A percentile compares a stretch with the other conserved stretches of the same genome.
Conservation (phyloP, 2,113 vertebrate genomes). For the Rhadina sibilatrix region DNA sequence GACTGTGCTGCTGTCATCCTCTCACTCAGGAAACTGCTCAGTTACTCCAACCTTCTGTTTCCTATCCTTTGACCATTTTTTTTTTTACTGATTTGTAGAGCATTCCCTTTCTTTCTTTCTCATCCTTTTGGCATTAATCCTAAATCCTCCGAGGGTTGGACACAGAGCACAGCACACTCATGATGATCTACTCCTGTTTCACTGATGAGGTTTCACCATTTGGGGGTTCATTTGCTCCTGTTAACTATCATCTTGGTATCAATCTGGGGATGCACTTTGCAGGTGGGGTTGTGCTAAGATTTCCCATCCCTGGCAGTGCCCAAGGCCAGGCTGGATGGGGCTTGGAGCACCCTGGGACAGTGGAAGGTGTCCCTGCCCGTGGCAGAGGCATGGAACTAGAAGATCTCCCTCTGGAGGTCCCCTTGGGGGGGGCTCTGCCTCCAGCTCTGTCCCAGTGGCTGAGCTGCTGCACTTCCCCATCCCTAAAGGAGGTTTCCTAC, state of each 20-base stretch:
- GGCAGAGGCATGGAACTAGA: not conserved
- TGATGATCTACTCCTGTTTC: not conserved
- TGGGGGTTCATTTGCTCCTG: not conserved
- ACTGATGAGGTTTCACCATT: not conserved
- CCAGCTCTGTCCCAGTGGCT: not conserved
- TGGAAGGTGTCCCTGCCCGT: not conserved
- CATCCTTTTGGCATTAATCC: not conserved
- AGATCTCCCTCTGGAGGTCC: not conserved
- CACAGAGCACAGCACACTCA: fast-evolving
- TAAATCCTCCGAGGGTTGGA: not conserved
- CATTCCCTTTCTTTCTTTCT: not conserved
- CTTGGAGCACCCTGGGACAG: not conserved
- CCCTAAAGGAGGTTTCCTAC: not conserved
- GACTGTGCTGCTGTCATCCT: not conserved
- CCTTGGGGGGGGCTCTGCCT: not conserved
- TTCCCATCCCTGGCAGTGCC: not conserved
- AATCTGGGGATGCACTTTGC: not conserved
- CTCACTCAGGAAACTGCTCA: not conserved
- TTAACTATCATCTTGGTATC: not conserved
- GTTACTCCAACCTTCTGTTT: not conserved
- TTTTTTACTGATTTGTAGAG: not conserved
- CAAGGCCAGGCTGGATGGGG: not conserved
- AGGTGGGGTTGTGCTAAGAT: not conserved
- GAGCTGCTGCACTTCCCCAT: not conserved
- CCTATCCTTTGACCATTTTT: not conserved